Base-by-base conservation (phyloP, 2,888 invertebrate genomes). In the Abrostola tripartita region DNA sequence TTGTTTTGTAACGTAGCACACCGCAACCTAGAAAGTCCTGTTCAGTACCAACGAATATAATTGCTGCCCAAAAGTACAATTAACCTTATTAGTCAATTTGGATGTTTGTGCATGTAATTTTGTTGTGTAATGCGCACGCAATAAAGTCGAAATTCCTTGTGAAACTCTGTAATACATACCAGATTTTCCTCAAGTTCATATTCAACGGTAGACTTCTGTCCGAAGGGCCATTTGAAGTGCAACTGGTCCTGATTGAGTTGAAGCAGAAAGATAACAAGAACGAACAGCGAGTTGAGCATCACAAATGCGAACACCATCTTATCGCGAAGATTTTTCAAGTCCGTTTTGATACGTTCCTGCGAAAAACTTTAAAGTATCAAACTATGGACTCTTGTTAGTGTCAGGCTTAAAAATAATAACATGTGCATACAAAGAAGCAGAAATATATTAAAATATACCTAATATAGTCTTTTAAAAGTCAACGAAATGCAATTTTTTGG, bases 281-380 rank as follows among this genome's bases (percentile, higher is more conserved):
- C 98, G 96, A 99, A 99, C 82, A 99, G 96, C 63, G 99, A 97
- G 94, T 99, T 99, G 88, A 99, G 92, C 99, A 99, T 99, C 95
- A 99, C 97, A 95, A 99, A 99, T 72, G 97, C 98, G 90, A 99
- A 99, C 71, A 98, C 98, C 83, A 97, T 97, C 85, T 97, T 98
- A 95, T 99, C 98, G 79, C 99, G 96, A 69, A 99, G 95, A 86
- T 98, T 98, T 95, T 98, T 97, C 85, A 99, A 95, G 88, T 98
- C 98, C 81, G 95, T 95, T 80, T 97, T 97, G 87, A 98, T 97
- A 90, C 98, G 96, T 82, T 96, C 97, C 98, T 98, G 95, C 90
- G 6, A 47, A 68, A 65, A 44, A 10, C 10, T 40, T n/a, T 40
- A 7, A 40, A 49, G 51, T 54, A 64, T 24, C n/a, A 44, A 44